Evolutionary conservation across 2,888 invertebrate genomes (phyloP).

Genomic region (Heliconius sara): DNA sequence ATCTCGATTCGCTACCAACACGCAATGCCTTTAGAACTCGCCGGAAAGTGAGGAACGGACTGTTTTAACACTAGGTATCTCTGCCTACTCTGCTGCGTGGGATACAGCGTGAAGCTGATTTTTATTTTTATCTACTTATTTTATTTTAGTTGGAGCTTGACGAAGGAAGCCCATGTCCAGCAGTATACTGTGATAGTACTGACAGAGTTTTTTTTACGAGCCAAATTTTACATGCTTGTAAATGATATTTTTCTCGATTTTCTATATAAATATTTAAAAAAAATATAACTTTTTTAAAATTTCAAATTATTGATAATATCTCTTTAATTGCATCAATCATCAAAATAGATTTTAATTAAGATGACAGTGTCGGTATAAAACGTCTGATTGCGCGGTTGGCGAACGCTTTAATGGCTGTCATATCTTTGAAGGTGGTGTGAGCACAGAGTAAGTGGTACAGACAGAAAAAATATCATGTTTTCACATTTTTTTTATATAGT

Average conservation of each 20-base stretch:
- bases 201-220: neutral
- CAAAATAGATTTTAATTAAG: conserved; percentile 73
- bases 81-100: too few relatives aligned
- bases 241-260: neutral
- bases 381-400: conserved; percentile 70
- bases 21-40: too few relatives aligned
- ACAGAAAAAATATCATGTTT: conserved; percentile 2
- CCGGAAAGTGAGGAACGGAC: too few relatives aligned
- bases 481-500: neutral
- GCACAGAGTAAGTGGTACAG: conserved; percentile 45
- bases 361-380: conserved; percentile 67
- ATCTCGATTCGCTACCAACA: too few relatives aligned
- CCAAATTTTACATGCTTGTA: neutral
- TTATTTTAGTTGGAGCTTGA: too few relatives aligned
- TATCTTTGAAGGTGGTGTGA: conserved; percentile 64
- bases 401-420: conserved; percentile 73
- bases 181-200: too few relatives aligned
- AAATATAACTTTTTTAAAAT: conserved; percentile 22
- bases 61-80: too few relatives aligned
- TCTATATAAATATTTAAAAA: neutral
- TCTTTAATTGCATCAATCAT: conserved; percentile 39
- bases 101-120: too few relatives aligned
- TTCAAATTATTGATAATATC: conserved; percentile 49
- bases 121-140: too few relatives aligned
- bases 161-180: too few relatives aligned